phyloP scores from a whole-genome alignment of 2,113 vertebrate genomes.

The Ancistrus triradiatus region DNA sequence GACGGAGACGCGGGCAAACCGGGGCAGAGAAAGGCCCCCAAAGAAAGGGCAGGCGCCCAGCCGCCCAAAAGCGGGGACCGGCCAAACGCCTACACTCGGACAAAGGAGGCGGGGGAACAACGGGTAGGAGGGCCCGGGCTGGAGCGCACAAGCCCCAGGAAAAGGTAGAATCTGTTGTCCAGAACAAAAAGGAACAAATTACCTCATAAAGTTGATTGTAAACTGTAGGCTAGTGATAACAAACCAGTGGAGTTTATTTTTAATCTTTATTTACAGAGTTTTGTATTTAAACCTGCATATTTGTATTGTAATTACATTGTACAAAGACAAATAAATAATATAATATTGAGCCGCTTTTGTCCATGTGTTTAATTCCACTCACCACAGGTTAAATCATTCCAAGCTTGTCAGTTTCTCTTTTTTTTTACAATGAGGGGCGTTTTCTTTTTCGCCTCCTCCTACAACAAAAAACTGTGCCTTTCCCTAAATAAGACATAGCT shows the following conservation, averaged over 20 bases:
- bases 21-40: too few relatives aligned
- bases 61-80: too few relatives aligned
- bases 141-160: conserved; percentile 48
- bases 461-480: too few relatives aligned
- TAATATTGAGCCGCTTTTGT: conserved; percentile 61
- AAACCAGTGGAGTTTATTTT: conserved; percentile 77
- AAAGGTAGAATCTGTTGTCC: conserved; percentile 58
- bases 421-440: too few relatives aligned
- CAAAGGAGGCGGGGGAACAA: too few relatives aligned
- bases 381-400: too few relatives aligned
- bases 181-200: conserved; percentile 68
- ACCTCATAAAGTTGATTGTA: conserved; percentile 81
- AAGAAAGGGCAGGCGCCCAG: too few relatives aligned
- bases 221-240: conserved; percentile 73
- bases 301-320: conserved; percentile 83
- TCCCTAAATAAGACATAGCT: too few relatives aligned
- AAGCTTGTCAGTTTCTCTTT: too few relatives aligned
- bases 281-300: conserved; percentile 83
- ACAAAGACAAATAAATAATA: conserved; percentile 81
- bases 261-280: conserved; percentile 81
- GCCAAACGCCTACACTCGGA: too few relatives aligned
- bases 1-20: too few relatives aligned
- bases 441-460: too few relatives aligned
- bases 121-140: conserved; percentile 30
- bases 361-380: background rate